Evolutionary conservation across 1,140 invertebrate species (phyloP), one percentile per base, ranked within the genome.

Genomic region (Neuroterus valhalla): DNA sequence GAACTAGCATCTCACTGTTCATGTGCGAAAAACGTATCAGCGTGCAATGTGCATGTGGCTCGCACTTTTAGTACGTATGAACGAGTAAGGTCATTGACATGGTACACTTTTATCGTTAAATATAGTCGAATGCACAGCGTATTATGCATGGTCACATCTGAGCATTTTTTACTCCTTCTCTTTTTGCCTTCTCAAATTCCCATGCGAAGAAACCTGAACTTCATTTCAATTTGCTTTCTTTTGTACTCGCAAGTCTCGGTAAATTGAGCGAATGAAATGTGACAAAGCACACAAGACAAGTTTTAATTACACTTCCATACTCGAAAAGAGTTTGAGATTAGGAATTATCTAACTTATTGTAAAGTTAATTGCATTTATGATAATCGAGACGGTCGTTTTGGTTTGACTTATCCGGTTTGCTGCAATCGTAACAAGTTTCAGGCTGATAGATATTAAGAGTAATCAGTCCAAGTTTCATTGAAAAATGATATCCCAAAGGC

Each of bases 41-140:
- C 72, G 80, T 71, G 31, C 10, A 38, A n/a, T n/a, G n/a, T n/a
- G 72, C 72, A 78, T 72, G 75, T 80, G 78, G 77, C 81, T 77
- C 81, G 84, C 79, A 81, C 81, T 85, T 86, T 85, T 85, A 82
- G 81, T 82, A 79, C 82, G 80, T 80, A 80, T 84, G 84, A 80
- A 83, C 84, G 81, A 82, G 78, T 81, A 78, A 85, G 88, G 88
- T 89, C 88, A 89, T 88, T 88, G 88, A 89, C 88, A 84, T 85
- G 88, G 86, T 89, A 88, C 84, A 89, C 87, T 88, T 89, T 89
- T 89, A 87, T 89, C 85, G 84, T 84, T 85, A 87, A 85, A 84
- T 85, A 88, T 86, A 86, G 84, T 74, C 81, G 78, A 76, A 72
- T 78, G 72, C 75, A 78, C 75, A 83, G 70, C 79, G 79, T 76